Conservation (phyloP, 2,797 vertebrate genomes). For the Vultur gryphus region DNA sequence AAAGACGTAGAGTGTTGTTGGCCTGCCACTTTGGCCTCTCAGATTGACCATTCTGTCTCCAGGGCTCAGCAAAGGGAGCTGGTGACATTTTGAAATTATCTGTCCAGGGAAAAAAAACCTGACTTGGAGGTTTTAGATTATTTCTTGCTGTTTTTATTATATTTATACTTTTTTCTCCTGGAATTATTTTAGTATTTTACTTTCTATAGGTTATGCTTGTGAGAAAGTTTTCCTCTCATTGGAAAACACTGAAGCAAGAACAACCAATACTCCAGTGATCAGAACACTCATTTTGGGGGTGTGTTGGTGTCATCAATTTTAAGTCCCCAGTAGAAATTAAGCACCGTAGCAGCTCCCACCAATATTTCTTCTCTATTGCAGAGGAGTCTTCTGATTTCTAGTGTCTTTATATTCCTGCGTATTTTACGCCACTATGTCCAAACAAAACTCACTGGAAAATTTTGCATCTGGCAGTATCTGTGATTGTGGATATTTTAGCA, state of each 20-base stretch:
- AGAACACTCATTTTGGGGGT: neutral
- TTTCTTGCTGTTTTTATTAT: neutral
- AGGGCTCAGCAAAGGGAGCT: neutral
- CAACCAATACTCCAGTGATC: too few species aligned
- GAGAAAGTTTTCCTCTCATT: neutral
- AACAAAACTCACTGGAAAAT: neutral
- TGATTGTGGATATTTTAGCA: neutral
- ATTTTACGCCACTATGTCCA: neutral
- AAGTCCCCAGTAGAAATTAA: neutral
- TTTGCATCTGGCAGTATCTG: neutral
- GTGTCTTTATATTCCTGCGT: neutral
- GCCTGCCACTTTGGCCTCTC: neutral
- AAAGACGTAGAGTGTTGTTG: neutral
- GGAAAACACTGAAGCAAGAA: neutral
- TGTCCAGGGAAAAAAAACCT: neutral
- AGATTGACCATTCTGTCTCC: neutral
- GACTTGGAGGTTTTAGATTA: neutral
- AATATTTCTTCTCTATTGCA: neutral
- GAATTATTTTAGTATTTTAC: neutral
- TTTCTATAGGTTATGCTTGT: neutral
- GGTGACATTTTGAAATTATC: neutral
- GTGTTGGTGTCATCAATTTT: too few species aligned
- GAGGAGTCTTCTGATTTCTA: neutral
- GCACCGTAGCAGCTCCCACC: neutral
- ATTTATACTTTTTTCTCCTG: neutral